Evolutionary conservation across 2,888 invertebrate genomes (phyloP).

Genomic region (Melitaea athalia): DNA sequence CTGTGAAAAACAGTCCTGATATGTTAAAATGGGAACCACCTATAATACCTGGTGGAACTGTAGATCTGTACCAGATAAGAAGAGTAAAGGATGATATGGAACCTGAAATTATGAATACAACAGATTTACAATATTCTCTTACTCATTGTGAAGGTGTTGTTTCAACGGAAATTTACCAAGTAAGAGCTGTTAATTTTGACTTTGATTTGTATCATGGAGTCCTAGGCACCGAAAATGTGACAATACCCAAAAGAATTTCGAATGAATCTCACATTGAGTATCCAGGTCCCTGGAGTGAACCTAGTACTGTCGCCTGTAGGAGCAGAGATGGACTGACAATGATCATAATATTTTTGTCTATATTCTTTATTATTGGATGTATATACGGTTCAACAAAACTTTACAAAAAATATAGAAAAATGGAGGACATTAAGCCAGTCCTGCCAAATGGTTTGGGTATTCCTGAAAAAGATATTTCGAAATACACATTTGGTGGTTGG

Average conservation of each 20-base stretch:
- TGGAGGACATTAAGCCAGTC: constrained; percentile 86
- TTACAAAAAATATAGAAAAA: constrained; percentile 83
- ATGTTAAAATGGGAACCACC: constrained; percentile 79
- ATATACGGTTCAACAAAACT: constrained; percentile 74
- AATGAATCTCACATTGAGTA: constrained; percentile 46
- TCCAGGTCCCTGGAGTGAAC: constrained; percentile 70
- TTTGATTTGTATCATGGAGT: constrained; percentile 62
- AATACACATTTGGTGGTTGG: constrained; percentile 69
- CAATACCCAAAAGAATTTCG: constrained; percentile 46
- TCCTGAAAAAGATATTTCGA: constrained; percentile 71
- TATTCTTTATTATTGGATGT: constrained; percentile 58
- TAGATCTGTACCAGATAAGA: constrained; percentile 82
- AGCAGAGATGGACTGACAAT: constrained; percentile 61
- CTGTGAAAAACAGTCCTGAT: constrained; percentile 55
- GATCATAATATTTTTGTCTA: constrained; percentile 59
- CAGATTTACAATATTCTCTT: constrained; percentile 51
- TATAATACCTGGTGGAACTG: constrained; percentile 73
- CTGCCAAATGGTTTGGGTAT: constrained; percentile 84
- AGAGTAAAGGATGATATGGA: constrained; percentile 58
- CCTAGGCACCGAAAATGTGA: constrained; percentile 52
- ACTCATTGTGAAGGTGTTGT: constrained; percentile 63
- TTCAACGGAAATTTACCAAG: constrained; percentile 63
- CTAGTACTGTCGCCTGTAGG: constrained; percentile 59
- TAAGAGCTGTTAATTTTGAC: constrained; percentile 72
- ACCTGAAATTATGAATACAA: constrained; percentile 57